These are phyloP conservation scores for Mythimna vitellina DNA, from an alignment of 2,888 invertebrate genomes.

Conservation along the genomic window DNA sequence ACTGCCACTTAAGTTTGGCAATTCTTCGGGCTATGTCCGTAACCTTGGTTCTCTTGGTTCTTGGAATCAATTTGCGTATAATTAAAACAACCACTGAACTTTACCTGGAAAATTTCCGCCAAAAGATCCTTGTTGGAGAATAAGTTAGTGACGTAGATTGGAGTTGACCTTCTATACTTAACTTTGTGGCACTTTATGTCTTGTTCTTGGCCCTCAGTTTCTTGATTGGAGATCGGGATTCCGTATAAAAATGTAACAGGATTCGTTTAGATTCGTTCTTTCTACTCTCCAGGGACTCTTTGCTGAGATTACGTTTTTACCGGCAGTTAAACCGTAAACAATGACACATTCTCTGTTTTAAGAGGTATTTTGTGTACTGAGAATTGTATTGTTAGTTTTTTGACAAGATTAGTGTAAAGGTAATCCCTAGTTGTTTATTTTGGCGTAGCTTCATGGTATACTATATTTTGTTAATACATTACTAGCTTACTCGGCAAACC, in stretches of 20 bases:
- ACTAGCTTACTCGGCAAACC: no score
- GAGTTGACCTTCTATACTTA: conserved; percentile 7
- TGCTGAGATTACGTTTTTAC: conserved; percentile 72
- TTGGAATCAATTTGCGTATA: no score
- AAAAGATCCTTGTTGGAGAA: no score
- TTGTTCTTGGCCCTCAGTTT: conserved; percentile 37
- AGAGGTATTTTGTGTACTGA: conserved; percentile 19
- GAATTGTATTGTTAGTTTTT: conserved; percentile 26
- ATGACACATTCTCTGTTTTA: conserved; percentile 50
- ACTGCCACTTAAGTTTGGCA: no score
- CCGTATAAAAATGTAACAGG: conserved; percentile 59
- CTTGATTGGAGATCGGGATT: conserved; percentile 53
- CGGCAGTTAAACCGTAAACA: conserved; percentile 68
- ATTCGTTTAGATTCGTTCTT: conserved; percentile 59
- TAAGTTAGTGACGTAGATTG: no score
- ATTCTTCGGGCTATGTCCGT: no score
- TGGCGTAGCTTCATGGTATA: no score
- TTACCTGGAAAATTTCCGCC: no score
- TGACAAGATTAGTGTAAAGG: neutral
- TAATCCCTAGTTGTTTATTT: no score
- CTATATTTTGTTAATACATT: no score
- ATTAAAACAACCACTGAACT: no score
- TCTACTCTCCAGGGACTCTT: conserved; percentile 58
- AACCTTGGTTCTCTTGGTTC: no score
- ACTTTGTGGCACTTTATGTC: conserved; percentile 3